These are phyloP conservation scores for Heliconius nattereri DNA, from an alignment of 1,140 invertebrate species.

Conservation along the genomic window DNA sequence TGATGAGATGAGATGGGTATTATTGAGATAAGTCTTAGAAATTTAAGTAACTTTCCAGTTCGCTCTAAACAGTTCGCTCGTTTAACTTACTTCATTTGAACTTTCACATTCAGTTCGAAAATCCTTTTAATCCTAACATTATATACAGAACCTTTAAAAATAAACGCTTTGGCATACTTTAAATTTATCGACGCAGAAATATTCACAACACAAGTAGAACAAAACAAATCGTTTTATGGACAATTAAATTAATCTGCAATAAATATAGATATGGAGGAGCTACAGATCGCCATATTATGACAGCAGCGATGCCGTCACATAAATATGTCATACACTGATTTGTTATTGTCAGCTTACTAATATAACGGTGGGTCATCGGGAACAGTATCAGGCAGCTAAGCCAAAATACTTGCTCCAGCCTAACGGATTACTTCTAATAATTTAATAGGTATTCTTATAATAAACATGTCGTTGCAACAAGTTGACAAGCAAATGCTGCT, in stretches of 20 bases:
- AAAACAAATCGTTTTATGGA: neutral
- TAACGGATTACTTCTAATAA: conserved; percentile 72
- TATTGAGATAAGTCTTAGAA: too few species aligned
- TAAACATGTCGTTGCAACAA: conserved; percentile 72
- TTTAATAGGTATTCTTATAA: conserved; percentile 79
- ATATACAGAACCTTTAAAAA: neutral
- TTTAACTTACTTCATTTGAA: too few species aligned
- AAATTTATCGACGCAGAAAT: neutral
- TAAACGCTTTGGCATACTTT: neutral
- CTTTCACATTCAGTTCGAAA: too few species aligned
- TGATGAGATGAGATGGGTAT: too few species aligned
- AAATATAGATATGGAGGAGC: conserved; percentile 36
- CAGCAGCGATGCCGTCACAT: conserved; percentile 51
- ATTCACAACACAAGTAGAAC: neutral
- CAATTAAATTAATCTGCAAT: conserved; percentile 26
- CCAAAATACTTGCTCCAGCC: conserved; percentile 70
- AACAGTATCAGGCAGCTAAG: conserved; percentile 49
- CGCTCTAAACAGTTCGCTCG: too few species aligned
- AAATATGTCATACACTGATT: conserved; percentile 65
- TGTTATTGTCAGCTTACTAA: conserved; percentile 60
- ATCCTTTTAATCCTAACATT: neutral
- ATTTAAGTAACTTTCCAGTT: too few species aligned
- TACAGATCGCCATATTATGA: conserved; percentile 37
- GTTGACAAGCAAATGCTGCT: neutral
- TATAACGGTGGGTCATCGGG: conserved; percentile 55